Evolutionary conservation across 2,888 invertebrate genomes (phyloP), one percentile per base, ranked within the genome.

Genomic region (Synergus laeviventris): DNA sequence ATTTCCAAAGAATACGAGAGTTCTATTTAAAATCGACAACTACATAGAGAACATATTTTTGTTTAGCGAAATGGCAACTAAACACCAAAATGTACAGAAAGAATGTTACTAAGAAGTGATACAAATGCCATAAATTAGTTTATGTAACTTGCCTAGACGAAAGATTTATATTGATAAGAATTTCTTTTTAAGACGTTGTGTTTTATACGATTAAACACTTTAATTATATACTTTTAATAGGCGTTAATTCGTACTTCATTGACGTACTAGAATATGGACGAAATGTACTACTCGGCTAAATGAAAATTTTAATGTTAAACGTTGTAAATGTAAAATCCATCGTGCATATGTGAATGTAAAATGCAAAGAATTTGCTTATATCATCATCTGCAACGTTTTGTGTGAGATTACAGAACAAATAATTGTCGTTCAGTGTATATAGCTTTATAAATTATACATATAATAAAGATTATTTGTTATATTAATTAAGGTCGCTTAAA

Each of bases 381-480:
- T 64, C 12, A 4, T 18, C 39, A 18, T 64, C 21, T 64, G 64
- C n/a, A 21, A 64, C 14, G n/a, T 11, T 64, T 42, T 42, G 14
- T 7, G 21, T 24, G 21, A 64, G 18, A 39, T 64, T 39, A 14
- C 21, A 36, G 39, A 62, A 45, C 64, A 49, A 70, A 42, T 2
- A 70, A 70, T n/a, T 12, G 49, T 70, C n/a, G 36, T 49, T 70
- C 49, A 49, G 49, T 70, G 49, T 70, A 70, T 49, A 70, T 70
- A 70, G 70, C 9, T 70, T 45, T 49, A 14, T 62, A 62, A 18
- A 62, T 62, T n/a, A 62, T 36, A 36, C 62, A 62, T 18, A 38
- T 70, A 70, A 70, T 70, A 70, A 70, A 70, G 11, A 70, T 70
- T 70, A 70, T 70, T 70, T 70, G 70, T 70, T 70, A 70, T 70